phyloP scores from a whole-genome alignment of 2,888 invertebrate genomes.

The Toxonevra muliebris region DNA sequence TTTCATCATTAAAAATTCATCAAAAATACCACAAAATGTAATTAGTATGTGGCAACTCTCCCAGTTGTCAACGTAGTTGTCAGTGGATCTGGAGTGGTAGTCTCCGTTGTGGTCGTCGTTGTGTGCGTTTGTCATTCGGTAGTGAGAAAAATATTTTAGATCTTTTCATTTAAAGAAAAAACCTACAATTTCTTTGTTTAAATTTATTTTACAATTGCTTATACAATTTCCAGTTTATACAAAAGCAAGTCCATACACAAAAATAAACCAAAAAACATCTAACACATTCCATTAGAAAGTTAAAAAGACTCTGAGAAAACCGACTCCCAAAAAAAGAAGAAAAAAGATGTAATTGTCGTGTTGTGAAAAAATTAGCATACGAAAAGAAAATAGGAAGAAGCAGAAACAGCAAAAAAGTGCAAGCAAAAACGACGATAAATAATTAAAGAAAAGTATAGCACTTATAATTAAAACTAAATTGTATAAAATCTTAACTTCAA shows the following conservation, averaged over 20 bases:
- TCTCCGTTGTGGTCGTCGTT: constrained; percentile 7
- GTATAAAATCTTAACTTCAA: constrained; percentile 12
- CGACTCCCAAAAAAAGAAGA: constrained; percentile 14
- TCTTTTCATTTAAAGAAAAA: constrained; percentile 30
- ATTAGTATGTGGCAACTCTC: no score
- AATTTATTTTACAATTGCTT: constrained; percentile 31
- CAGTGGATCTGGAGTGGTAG: constrained; percentile 11
- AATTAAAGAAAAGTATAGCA: not conserved
- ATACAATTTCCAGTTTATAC: constrained; percentile 12
- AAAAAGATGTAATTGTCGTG: constrained; percentile 40
- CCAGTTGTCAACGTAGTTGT: no score
- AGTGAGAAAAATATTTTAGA: constrained; percentile 13
- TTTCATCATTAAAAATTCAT: no score
- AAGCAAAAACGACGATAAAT: constrained; percentile 23
- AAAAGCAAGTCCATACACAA: constrained; percentile 21
- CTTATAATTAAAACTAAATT: constrained; percentile 14
- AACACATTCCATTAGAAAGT: constrained; percentile 36
- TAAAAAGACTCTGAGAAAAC: constrained; percentile 11
- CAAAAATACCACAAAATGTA: no score
- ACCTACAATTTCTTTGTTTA: constrained; percentile 37
- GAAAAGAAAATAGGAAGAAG: constrained; percentile 31
- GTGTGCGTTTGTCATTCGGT: constrained; percentile 23
- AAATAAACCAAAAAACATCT: constrained; percentile 13
- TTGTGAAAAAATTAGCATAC: constrained; percentile 46
- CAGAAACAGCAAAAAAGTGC: constrained; percentile 20